Evolutionary conservation across 2,113 vertebrate species (phyloP).

Genomic region (Cephalopholis sonnerati): DNA sequence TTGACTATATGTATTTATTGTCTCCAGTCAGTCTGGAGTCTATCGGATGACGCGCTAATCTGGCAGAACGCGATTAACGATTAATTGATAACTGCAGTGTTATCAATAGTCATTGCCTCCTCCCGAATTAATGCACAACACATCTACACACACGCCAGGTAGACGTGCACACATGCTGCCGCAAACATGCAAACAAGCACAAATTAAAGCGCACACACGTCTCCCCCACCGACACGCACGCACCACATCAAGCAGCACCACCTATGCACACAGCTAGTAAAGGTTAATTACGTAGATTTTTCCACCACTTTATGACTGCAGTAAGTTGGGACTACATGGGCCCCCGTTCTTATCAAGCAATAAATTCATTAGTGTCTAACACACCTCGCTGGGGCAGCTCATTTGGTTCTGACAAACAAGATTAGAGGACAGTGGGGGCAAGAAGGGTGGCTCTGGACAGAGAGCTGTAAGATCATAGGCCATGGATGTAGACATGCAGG

Average conservation of each 20-base stretch:
- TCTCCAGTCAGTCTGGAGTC: slow-evolving; percentile 89
- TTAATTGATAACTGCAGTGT: slow-evolving; percentile 81
- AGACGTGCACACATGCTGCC: neutral
- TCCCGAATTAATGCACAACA: slow-evolving; percentile 6
- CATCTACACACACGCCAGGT: slow-evolving; percentile 3
- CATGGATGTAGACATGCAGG: neutral
- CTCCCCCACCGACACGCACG: slow-evolving; percentile 18
- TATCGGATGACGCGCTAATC: slow-evolving; percentile 83
- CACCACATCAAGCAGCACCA: slow-evolving; percentile 55
- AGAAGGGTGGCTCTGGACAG: slow-evolving; percentile 65
- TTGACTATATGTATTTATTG: slow-evolving; percentile 88
- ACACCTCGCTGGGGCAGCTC: slow-evolving; percentile 83
- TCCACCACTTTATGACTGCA: slow-evolving; percentile 79
- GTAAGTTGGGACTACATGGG: slow-evolving; percentile 70
- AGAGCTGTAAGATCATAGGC: slow-evolving; percentile 32
- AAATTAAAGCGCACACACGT: slow-evolving; percentile 44
- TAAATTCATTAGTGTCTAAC: slow-evolving; percentile 88
- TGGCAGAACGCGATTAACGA: slow-evolving; percentile 82
- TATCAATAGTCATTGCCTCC: slow-evolving; percentile 65
- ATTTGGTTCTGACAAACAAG: slow-evolving; percentile 86
- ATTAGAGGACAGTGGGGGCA: slow-evolving; percentile 77
- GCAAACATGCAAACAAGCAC: slow-evolving; percentile 41
- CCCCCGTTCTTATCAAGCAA: slow-evolving; percentile 82
- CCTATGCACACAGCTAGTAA: slow-evolving; percentile 76
- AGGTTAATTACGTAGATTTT: slow-evolving; percentile 78